phyloP scores from a whole-genome alignment of 2,797 vertebrate species.

The Odontamblyopus rebecca region DNA sequence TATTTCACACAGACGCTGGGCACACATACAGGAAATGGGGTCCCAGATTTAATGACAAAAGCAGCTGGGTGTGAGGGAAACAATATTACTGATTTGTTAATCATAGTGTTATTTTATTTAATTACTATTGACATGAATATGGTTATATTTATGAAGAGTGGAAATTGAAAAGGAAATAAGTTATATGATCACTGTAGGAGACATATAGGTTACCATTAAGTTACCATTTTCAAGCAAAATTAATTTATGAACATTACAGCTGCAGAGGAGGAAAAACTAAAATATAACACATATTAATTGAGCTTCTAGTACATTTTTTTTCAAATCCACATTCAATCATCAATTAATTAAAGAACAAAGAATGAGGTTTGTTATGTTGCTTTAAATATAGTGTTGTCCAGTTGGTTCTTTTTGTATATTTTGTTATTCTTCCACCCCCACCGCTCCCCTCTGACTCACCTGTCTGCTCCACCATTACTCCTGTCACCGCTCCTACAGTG shows the following conservation, averaged over 20 bases:
- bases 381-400: not conserved
- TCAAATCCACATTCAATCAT: not conserved
- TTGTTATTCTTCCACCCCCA: slow-evolving; percentile 24
- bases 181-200: not conserved
- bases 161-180: not conserved
- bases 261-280: not conserved
- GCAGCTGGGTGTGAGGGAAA: not conserved
- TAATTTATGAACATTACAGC: not conserved
- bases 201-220: not conserved
- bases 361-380: not conserved
- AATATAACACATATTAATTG: not conserved
- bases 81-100: not conserved
- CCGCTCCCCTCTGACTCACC: slow-evolving; percentile 63
- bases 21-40: not conserved
- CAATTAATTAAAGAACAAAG: too few relatives aligned
- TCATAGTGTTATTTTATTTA: not conserved
- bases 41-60: not conserved
- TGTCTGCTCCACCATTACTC: slow-evolving; percentile 72
- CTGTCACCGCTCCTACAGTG: slow-evolving; percentile 65
- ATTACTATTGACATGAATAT: not conserved
- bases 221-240: not conserved
- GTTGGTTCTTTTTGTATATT: not conserved
- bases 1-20: not conserved
- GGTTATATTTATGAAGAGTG: not conserved
- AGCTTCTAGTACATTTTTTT: not conserved